Evolutionary conservation across 2,888 invertebrate genomes (phyloP).

Genomic region (Lissonota sp.): DNA sequence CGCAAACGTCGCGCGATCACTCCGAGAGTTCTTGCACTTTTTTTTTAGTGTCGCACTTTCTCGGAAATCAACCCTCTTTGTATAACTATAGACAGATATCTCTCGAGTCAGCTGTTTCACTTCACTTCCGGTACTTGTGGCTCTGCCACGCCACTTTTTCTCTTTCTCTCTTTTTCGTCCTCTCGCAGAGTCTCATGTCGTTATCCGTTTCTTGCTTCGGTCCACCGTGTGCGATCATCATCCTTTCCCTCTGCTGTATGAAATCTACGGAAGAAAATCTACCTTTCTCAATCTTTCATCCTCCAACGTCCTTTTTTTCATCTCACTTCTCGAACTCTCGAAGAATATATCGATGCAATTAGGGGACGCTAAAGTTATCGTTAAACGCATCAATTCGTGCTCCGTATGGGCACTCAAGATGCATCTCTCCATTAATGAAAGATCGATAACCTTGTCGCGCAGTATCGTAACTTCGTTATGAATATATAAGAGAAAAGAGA

Average conservation of each 20-base stretch:
- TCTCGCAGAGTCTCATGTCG: not conserved
- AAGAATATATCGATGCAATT: not conserved
- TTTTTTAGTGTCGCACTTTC: not conserved
- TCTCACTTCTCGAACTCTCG: not conserved
- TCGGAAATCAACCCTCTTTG: not conserved
- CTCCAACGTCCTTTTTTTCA: slow-evolving; percentile 17
- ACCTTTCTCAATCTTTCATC: not conserved
- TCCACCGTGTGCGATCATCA: slow-evolving; percentile 43
- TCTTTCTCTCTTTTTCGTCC: slow-evolving; percentile 11
- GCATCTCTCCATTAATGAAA: not conserved
- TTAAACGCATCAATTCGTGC: not conserved
- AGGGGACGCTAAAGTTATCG: not conserved
- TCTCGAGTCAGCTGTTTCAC: slow-evolving; percentile 63
- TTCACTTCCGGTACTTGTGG: slow-evolving; percentile 46
- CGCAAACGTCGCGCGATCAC: slow-evolving; percentile 52
- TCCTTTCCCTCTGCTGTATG: slow-evolving; percentile 17
- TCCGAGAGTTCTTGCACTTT: slow-evolving; percentile 26
- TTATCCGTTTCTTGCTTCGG: slow-evolving; percentile 47
- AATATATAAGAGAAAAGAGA: not conserved
- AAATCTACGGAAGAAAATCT: slow-evolving; percentile 14
- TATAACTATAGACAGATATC: slow-evolving; percentile 4
- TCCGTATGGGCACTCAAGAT: not conserved
- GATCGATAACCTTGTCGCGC: slow-evolving; percentile 10
- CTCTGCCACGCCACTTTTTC: slow-evolving; percentile 23
- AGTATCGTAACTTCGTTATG: slow-evolving; percentile 2